A percentile compares a stretch with the other conserved stretches of the same genome.
These are phyloP conservation scores for Ranitomeya imitator DNA, from an alignment of 2,113 vertebrate species.

Conservation along the genomic window DNA sequence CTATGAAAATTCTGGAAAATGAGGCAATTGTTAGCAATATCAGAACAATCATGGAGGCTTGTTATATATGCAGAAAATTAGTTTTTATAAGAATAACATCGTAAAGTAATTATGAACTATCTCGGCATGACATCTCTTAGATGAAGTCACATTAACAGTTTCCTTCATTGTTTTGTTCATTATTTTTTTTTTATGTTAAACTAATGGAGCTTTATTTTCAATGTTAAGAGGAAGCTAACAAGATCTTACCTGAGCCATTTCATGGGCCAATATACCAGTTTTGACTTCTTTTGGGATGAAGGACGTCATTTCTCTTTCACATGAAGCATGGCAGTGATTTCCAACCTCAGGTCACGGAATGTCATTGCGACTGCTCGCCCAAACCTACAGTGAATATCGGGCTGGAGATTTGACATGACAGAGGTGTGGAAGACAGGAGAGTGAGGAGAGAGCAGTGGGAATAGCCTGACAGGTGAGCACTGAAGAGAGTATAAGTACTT, in stretches of 20 bases:
- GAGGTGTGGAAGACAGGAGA: no score
- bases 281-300: no score
- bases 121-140: not conserved
- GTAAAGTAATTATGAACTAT: slow-evolving; percentile 6
- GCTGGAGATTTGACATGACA: no score
- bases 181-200: not conserved
- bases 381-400: no score
- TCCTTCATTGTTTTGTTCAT: not conserved
- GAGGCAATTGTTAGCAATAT: not conserved
- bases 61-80: not conserved
- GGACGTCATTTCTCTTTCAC: no score
- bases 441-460: no score
- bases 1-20: slow-evolving; percentile 10
- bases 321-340: no score
- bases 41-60: not conserved
- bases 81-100: not conserved
- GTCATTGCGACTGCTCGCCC: no score
- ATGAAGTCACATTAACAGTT: not conserved
- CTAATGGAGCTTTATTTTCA: not conserved
- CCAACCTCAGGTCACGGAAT: no score
- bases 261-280: not conserved
- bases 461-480: no score
- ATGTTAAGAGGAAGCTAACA: not conserved
- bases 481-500: no score
- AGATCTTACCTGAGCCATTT: not conserved